Evolutionary conservation across 2,113 vertebrate species (phyloP).

Genomic region (Pomatostomus ruficeps): DNA sequence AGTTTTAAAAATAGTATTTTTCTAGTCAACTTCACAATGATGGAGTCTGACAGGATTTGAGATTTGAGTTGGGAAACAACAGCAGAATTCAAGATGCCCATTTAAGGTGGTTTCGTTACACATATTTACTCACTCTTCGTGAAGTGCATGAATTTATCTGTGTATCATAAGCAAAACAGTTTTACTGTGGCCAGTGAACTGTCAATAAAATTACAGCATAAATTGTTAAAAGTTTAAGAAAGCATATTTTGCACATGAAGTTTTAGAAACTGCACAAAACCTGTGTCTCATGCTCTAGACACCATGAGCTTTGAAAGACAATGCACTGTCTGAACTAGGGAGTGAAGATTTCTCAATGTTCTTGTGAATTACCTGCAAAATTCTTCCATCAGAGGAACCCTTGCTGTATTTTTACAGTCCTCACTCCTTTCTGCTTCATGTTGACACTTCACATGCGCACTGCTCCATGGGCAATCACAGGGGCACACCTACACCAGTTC

Average conservation of each 20-base stretch:
- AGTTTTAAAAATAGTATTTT: not conserved
- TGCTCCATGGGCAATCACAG: not conserved
- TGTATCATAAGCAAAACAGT: not conserved
- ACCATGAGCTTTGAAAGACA: not conserved
- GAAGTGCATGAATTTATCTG: not conserved
- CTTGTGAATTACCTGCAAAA: not conserved
- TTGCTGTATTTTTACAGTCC: not conserved
- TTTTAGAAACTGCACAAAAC: not conserved
- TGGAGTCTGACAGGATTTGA: not conserved
- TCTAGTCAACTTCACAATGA: not conserved
- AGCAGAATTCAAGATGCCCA: not conserved
- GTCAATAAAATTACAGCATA: not conserved
- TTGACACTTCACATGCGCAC: not conserved
- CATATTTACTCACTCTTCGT: not conserved
- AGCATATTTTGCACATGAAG: fast-evolving
- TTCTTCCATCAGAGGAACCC: not conserved
- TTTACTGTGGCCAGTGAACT: not conserved
- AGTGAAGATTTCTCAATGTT: not conserved
- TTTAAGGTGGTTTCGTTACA: not conserved
- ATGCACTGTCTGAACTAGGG: not conserved
- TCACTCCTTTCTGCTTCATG: not conserved
- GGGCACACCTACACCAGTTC: too few relatives aligned
- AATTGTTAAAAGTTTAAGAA: not conserved
- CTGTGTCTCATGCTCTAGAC: not conserved
- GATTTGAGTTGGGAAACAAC: not conserved